Evolutionary conservation across 1,140 invertebrate species (phyloP).

Genomic region (Geopemphigus sp.): DNA sequence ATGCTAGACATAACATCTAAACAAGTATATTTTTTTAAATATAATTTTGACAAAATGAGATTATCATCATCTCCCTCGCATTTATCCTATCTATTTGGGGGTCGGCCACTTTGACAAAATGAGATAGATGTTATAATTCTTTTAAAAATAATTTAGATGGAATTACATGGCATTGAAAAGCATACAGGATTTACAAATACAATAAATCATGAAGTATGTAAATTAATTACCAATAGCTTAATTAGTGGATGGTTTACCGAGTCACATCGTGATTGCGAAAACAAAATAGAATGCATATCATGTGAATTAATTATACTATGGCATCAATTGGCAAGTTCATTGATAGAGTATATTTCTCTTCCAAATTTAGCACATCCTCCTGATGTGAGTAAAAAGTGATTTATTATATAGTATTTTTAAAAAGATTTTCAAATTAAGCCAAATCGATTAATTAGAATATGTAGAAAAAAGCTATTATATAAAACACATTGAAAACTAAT

Average conservation of each 20-base stretch:
- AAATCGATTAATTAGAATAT: too few relatives aligned
- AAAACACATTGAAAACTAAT: too few relatives aligned
- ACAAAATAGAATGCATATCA: constrained; percentile 73
- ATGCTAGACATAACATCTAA: constrained; percentile 95
- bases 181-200: constrained; percentile 76
- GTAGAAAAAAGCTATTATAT: too few relatives aligned
- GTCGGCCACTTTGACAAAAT: too few relatives aligned
- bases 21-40: constrained; percentile 65
- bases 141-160: constrained; percentile 65
- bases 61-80: too few relatives aligned
- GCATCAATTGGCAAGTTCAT: constrained; percentile 82
- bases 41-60: too few relatives aligned
- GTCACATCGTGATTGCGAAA: constrained; percentile 53
- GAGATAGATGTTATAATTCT: neutral
- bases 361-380: constrained; percentile 70
- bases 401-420: neutral
- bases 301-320: constrained; percentile 91
- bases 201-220: constrained; percentile 73
- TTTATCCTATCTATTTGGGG: too few relatives aligned
- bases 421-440: too few relatives aligned
- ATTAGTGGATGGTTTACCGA: constrained; percentile 68
- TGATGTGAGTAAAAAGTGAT: constrained; percentile 64
- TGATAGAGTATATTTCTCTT: constrained; percentile 77
- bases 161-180: constrained; percentile 85
- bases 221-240: constrained; percentile 79